Conservation (phyloP, 2,888 invertebrate genomes). For the Sisyra nigra region DNA sequence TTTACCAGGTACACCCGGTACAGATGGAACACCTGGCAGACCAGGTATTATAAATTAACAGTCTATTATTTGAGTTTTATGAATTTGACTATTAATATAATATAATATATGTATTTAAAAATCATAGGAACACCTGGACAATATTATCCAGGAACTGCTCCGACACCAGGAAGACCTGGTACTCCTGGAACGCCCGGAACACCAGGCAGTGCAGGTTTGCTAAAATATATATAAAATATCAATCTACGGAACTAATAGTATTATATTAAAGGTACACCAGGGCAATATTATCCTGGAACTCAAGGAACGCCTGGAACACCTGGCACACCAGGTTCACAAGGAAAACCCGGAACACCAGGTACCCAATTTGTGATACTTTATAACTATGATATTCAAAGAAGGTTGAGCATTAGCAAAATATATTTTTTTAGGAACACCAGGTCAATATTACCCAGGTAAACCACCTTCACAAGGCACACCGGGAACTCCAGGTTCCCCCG, state of each 20-base stretch:
- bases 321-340: slow-evolving; percentile 13
- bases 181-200: background rate
- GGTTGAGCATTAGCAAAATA: slow-evolving; percentile 8
- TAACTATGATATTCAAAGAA: slow-evolving; percentile 22
- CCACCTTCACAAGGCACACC: slow-evolving; percentile 17
- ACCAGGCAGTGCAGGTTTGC: slow-evolving; percentile 7
- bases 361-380: slow-evolving; percentile 22
- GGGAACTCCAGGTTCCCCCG: slow-evolving; percentile 11
- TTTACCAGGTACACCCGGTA: slow-evolving; percentile 15
- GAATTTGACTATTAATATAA: too few relatives aligned
- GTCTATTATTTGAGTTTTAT: too few relatives aligned
- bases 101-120: too few relatives aligned
- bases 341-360: slow-evolving; percentile 11
- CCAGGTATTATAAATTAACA: background rate
- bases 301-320: slow-evolving; percentile 13
- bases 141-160: background rate
- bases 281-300: slow-evolving; percentile 10
- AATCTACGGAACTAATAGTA: too few relatives aligned
- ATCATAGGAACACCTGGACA: too few relatives aligned
- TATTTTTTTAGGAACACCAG: slow-evolving; percentile 11
- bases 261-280: slow-evolving; percentile 14
- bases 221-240: too few relatives aligned
- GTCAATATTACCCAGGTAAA: slow-evolving; percentile 33
- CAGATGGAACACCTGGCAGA: slow-evolving; percentile 14
- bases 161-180: slow-evolving; percentile 7